Base-by-base conservation (phyloP, 1,140 invertebrate genomes). In the Ips nitidus region DNA sequence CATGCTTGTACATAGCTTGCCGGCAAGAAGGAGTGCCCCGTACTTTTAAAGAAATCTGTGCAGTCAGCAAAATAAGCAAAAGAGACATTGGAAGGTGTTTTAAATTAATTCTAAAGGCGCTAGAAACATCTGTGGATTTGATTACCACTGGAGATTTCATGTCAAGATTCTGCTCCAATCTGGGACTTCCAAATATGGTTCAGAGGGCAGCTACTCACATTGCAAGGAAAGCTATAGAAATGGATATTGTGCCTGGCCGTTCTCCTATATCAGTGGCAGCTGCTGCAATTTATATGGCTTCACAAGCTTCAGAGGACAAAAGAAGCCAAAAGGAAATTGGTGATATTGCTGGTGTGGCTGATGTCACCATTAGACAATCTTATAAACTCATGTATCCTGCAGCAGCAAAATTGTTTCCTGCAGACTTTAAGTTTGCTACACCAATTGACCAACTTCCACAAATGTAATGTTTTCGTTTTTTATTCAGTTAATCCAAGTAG, bases 241-340 rank as follows among this genome's bases (percentile, higher is more conserved):
- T 98, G 78, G 97, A 99, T 79, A 94, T 99, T 78, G 97, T 99
- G 6, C 94, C 98, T 69, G 98, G 98, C n/a, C 88, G 97, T 77
- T 99, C 97, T 73, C 98, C 98, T 0, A 98, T 99, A 73, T 99
- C 97, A 0, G 96, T 99, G 1, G 95, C 98, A 1, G 98, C 98
- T 43, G 98, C 98, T 55, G 97, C 98, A 56, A 99, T 99, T 77
- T 99, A 99, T 78, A 99, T 99, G 97, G 98, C 98, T 1, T 98
- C 95, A 50, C 95, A 97, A 89, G 94, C 96, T 3, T 98, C 97
- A 1, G 94, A 94, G 74, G 91, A 95, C 73, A 98, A 98, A 81
- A 89, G 92, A 74, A 94, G 93, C 57, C 95, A 97, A 79, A 98
- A 98, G 81, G 98, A 99, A 81, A 99, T 99, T 76, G 96, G 97